These are phyloP conservation scores for Cassiopea xamachana DNA, from an alignment of 30 jellyfish, hydroid and myxozoan species.

Conservation along the genomic window DNA sequence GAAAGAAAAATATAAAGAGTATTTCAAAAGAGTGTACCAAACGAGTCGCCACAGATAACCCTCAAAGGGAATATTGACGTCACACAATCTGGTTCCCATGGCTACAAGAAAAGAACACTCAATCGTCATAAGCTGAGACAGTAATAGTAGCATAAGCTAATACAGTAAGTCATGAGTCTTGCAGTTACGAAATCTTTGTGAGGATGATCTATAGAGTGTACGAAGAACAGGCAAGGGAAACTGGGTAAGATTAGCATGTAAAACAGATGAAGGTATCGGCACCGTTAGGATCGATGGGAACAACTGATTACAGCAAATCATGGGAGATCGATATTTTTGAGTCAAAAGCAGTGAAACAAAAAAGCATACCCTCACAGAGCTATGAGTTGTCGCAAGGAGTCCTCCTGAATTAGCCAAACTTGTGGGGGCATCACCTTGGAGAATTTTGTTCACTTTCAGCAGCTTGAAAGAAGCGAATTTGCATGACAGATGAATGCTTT, in stretches of 20 bases:
- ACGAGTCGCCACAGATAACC: conserved; percentile 89
- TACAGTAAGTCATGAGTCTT: no score
- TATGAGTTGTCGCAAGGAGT: conserved; percentile 57
- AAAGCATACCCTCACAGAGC: conserved; percentile 62
- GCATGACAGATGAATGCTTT: background rate
- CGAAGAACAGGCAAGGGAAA: no score
- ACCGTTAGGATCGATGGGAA: no score
- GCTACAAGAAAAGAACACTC: conserved; percentile 48
- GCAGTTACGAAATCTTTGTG: no score
- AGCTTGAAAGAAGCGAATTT: conserved; percentile 50
- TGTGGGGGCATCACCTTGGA: conserved; percentile 99
- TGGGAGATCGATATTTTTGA: background rate
- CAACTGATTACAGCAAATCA: no score
- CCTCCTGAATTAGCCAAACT: conserved; percentile 97
- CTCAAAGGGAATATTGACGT: conserved; percentile 72
- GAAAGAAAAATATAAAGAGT: background rate
- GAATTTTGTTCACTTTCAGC: conserved; percentile 92
- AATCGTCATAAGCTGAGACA: background rate
- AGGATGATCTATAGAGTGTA: no score
- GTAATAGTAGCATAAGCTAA: no score
- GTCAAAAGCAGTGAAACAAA: background rate
- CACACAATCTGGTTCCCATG: conserved; percentile 97
- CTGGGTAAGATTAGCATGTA: no score
- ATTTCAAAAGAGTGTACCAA: conserved; percentile 39
- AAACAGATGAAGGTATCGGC: no score